A percentile compares a stretch with the other conserved stretches of the same genome.
These are phyloP conservation scores for Deilephila elpenor DNA, from an alignment of 2,888 invertebrate genomes.

Conservation along the genomic window DNA sequence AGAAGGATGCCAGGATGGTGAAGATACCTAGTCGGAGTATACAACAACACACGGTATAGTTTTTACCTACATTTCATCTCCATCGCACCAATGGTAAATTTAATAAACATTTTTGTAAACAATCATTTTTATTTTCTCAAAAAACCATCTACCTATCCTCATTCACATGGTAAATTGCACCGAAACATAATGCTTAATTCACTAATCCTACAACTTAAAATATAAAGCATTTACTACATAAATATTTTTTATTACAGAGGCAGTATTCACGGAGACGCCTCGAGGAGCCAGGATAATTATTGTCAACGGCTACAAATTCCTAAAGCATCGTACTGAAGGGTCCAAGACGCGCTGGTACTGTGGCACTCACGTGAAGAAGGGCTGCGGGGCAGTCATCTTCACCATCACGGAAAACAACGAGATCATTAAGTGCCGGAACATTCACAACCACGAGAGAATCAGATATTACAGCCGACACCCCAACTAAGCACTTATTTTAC, in stretches of 20 bases:
- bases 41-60: too few species aligned
- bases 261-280: conserved; percentile 27
- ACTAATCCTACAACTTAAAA: too few species aligned
- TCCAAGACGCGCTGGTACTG: conserved; percentile 39
- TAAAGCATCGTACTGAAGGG: conserved; percentile 32
- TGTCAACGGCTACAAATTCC: conserved; percentile 36
- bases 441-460: conserved; percentile 28
- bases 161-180: too few species aligned
- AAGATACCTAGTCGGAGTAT: too few species aligned
- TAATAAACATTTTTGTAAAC: too few species aligned
- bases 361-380: conserved; percentile 32
- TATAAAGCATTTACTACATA: not conserved
- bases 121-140: too few species aligned
- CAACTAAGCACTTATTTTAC: not conserved
- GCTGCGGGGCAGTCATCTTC: conserved; percentile 33
- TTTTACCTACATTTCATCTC: too few species aligned
- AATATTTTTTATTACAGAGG: conserved; percentile 22
- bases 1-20: too few species aligned
- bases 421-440: conserved; percentile 33
- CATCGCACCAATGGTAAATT: too few species aligned
- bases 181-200: too few species aligned
- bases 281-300: conserved; percentile 36
- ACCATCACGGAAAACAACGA: conserved; percentile 37
- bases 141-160: too few species aligned
- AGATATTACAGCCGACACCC: conserved; percentile 11